phyloP scores from a whole-genome alignment of 2,888 invertebrate species.

The Caenorhabditis sp. region DNA sequence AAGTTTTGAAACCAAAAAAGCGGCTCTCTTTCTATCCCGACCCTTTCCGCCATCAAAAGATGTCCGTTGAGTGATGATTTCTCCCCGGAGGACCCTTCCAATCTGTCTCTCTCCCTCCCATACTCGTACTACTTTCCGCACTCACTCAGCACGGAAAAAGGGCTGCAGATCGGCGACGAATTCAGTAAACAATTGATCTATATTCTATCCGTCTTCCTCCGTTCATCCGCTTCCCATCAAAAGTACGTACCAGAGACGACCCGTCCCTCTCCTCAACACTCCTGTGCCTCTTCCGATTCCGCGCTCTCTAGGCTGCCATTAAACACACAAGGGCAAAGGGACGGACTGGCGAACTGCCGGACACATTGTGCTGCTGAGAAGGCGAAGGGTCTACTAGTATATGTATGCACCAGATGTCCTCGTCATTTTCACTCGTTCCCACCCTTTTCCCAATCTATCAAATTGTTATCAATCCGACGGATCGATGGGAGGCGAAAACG shows the following conservation, averaged over 20 bases:
- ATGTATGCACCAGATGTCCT: slow-evolving; percentile 53
- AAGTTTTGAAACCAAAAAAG: neutral
- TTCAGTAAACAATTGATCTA: neutral
- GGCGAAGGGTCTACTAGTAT: slow-evolving; percentile 30
- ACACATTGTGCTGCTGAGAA: slow-evolving; percentile 23
- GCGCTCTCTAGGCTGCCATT: slow-evolving; percentile 24
- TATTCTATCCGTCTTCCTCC: neutral
- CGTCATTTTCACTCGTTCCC: neutral
- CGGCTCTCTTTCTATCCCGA: neutral
- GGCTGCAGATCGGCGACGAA: neutral
- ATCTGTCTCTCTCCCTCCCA: slow-evolving; percentile 5
- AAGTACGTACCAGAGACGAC: slow-evolving; percentile 38
- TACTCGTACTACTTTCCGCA: slow-evolving; percentile 7
- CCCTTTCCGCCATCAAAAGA: slow-evolving; percentile 18
- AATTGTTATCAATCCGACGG: slow-evolving; percentile 41
- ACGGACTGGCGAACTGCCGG: slow-evolving; percentile 19
- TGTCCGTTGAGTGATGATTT: slow-evolving; percentile 45
- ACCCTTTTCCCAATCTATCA: slow-evolving; percentile 11
- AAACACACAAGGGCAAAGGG: slow-evolving; percentile 52
- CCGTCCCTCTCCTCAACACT: slow-evolving; percentile 3
- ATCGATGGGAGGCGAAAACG: slow-evolving; percentile 1
- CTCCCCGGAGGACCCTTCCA: slow-evolving; percentile 18
- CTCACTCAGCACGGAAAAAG: slow-evolving; percentile 1
- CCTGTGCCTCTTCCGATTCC: slow-evolving; percentile 37
- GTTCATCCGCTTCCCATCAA: slow-evolving; percentile 10